Evolutionary conservation across 2,113 vertebrate genomes (phyloP).

Genomic region (Lophius piscatorius): DNA sequence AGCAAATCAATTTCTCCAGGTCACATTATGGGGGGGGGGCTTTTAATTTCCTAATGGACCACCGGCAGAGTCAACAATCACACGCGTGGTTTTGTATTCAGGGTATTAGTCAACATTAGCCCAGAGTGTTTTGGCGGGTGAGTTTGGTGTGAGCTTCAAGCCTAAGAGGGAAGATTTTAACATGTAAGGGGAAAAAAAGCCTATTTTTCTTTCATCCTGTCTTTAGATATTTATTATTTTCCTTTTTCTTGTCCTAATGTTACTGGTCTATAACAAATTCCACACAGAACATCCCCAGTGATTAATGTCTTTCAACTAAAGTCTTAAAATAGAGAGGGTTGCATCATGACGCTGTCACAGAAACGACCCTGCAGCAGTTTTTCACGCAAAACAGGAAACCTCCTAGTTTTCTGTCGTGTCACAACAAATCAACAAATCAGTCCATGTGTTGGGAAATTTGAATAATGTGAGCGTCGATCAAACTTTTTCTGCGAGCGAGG

Average conservation of each 20-base stretch:
- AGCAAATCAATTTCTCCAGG: conserved; percentile 52
- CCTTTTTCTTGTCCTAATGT: too few relatives aligned
- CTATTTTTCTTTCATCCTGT: neutral
- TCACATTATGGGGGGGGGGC: conserved; percentile 59
- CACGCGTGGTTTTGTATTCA: too few relatives aligned
- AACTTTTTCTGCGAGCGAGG: conserved; percentile 27
- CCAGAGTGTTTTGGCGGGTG: too few relatives aligned
- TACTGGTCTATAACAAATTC: conserved; percentile 38
- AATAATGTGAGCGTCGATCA: conserved; percentile 59
- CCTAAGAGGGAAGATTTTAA: too few relatives aligned
- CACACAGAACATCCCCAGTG: conserved; percentile 21
- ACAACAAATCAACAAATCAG: conserved; percentile 65
- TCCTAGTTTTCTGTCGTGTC: conserved; percentile 55
- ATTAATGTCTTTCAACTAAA: conserved; percentile 59
- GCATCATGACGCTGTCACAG: conserved; percentile 17
- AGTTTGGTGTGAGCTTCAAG: too few relatives aligned
- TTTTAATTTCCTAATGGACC: conserved; percentile 78
- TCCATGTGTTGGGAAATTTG: conserved; percentile 45
- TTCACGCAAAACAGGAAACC: conserved; percentile 50
- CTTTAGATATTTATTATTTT: too few relatives aligned
- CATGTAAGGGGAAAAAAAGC: too few relatives aligned
- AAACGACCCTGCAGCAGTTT: conserved; percentile 38
- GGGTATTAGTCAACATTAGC: too few relatives aligned
- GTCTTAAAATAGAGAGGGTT: conserved; percentile 41
- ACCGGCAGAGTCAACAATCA: conserved; percentile 25